Conservation (phyloP, 2,113 vertebrate species). For the Peromyscus polionotus region DNA sequence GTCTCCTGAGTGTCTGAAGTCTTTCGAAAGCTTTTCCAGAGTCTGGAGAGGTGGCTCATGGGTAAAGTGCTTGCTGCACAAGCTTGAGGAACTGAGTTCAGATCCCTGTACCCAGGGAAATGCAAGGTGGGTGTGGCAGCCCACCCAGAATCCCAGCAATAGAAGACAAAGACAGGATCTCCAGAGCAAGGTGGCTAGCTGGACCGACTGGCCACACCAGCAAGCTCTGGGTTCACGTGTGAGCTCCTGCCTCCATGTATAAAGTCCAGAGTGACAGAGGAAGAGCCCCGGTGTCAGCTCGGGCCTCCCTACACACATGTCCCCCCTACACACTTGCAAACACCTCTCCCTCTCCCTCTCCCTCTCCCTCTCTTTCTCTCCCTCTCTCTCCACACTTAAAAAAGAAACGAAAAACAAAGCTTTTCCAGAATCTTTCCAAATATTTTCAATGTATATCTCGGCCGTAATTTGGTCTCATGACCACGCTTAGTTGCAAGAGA, state of each 20-base stretch:
- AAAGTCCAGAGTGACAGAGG: neutral
- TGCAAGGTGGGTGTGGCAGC: neutral
- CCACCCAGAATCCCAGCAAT: neutral
- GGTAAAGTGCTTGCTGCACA: neutral
- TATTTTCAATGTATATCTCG: neutral
- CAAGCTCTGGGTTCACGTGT: neutral
- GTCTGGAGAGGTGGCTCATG: too few species aligned
- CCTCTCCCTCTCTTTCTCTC: too few species aligned
- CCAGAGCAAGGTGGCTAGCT: neutral
- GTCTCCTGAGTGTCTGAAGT: neutral
- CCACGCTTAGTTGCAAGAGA: neutral
- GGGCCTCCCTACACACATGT: neutral
- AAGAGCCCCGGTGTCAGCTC: neutral
- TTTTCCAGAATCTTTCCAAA: neutral
- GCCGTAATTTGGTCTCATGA: neutral
- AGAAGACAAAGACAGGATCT: neutral
- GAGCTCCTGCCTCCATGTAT: neutral
- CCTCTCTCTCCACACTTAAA: neutral
- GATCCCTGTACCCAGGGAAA: neutral
- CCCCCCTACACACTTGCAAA: neutral
- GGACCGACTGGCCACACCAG: too few species aligned
- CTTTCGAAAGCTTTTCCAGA: neutral
- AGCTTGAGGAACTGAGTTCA: neutral
- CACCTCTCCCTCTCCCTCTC: neutral
- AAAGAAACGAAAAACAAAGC: neutral